Conservation (phyloP, 2,797 vertebrate species). For the Mionectes olivaceus region DNA sequence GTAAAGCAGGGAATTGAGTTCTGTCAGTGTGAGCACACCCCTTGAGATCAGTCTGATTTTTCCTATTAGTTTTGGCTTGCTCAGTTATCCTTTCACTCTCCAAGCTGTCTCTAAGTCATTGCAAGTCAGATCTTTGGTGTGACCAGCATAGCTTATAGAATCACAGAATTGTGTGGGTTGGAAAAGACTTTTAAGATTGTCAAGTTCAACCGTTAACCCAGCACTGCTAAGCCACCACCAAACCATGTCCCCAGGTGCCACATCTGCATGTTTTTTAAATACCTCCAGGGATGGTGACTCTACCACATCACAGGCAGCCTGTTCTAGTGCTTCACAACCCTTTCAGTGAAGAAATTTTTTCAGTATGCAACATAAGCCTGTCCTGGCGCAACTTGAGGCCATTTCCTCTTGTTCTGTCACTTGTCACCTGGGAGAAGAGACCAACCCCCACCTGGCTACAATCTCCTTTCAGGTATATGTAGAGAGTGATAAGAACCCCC, state of each 20-base stretch:
- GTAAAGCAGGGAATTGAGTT: neutral
- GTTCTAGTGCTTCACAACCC: neutral
- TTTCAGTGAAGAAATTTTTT: neutral
- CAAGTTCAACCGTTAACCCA: neutral
- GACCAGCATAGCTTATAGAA: neutral
- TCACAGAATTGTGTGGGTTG: neutral
- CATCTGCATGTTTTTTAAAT: neutral
- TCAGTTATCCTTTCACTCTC: neutral
- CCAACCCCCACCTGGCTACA: neutral
- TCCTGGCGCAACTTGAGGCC: neutral
- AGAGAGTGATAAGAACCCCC: neutral
- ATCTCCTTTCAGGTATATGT: neutral
- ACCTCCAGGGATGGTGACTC: neutral
- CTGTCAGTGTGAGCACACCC: neutral
- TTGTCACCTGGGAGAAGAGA: neutral
- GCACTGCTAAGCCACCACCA: neutral
- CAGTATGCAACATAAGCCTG: neutral
- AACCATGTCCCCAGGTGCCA: neutral
- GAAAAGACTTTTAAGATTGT: neutral
- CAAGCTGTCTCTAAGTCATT: rapidly evolving
- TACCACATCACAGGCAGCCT: neutral
- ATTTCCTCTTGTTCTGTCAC: neutral
- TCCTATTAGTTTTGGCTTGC: neutral
- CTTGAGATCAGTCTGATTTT: neutral
- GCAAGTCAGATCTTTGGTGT: neutral